Conservation (phyloP, 2,113 vertebrate species). For the Boleophthalmus pectinirostris region DNA sequence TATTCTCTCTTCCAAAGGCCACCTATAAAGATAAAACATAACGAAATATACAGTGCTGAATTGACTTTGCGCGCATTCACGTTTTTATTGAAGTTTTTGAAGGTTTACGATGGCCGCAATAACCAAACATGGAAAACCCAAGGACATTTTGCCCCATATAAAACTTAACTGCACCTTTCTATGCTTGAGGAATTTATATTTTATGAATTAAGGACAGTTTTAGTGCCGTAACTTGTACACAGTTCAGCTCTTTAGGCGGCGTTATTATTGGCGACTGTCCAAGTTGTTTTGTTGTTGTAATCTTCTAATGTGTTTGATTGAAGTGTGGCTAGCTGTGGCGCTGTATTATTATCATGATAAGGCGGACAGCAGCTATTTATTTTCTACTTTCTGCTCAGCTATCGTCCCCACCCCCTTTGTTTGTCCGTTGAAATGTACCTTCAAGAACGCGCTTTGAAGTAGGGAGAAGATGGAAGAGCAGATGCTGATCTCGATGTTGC, state of each 20-base stretch:
- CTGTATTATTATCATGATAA: background rate
- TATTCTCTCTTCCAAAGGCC: background rate
- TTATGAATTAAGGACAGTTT: background rate
- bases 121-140: background rate
- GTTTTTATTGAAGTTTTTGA: background rate
- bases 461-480: background rate
- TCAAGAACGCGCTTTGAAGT: background rate
- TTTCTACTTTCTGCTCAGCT: background rate
- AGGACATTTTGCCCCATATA: background rate
- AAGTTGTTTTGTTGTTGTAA: background rate
- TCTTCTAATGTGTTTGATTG: background rate
- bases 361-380: background rate
- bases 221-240: background rate
- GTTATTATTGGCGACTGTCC: background rate
- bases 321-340: background rate
- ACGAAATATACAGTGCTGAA: background rate
- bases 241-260: background rate
- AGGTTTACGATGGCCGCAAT: background rate
- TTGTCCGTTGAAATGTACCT: background rate
- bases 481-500: background rate
- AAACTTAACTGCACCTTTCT: background rate
- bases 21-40: background rate
- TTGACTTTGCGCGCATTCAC: background rate
- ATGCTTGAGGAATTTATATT: background rate
- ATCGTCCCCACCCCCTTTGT: background rate